phyloP scores from a whole-genome alignment of 1,140 invertebrate species.

The Aporrectodea caliginosa region DNA sequence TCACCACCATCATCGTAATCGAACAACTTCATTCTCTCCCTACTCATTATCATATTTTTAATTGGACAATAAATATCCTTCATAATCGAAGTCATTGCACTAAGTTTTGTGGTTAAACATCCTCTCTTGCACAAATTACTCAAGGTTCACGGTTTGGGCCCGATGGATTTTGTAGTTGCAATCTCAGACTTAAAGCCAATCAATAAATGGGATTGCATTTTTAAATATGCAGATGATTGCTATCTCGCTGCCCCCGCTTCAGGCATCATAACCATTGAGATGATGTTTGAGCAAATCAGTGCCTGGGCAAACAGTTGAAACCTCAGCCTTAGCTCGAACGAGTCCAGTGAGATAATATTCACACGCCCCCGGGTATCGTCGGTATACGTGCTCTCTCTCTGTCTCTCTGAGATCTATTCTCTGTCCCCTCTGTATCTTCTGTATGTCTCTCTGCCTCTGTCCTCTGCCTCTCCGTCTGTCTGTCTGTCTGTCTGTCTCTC shows the following conservation, averaged over 20 bases:
- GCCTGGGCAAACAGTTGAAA: too few relatives aligned
- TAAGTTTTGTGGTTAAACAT: too few relatives aligned
- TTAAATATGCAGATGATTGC: too few relatives aligned
- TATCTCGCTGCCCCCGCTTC: too few relatives aligned
- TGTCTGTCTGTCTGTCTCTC: background rate
- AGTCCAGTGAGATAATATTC: background rate
- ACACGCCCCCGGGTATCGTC: background rate
- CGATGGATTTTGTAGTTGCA: background rate
- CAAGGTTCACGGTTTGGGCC: too few relatives aligned
- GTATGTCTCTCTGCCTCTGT: background rate
- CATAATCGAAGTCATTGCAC: too few relatives aligned
- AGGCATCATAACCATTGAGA: too few relatives aligned
- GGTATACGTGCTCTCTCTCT: background rate
- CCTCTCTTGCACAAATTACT: too few relatives aligned
- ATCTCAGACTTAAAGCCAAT: background rate
- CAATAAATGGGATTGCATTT: too few relatives aligned
- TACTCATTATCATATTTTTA: background rate
- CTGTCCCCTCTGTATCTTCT: background rate
- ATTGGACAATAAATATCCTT: too few relatives aligned
- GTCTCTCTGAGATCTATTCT: background rate
- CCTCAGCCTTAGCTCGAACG: too few relatives aligned
- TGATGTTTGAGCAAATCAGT: too few relatives aligned
- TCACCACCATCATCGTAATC: background rate
- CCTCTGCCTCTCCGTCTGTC: background rate
- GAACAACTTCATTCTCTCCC: background rate